Percentiles rank a stretch among this genome's conserved stretches.
phyloP scores from a whole-genome alignment of 2,888 invertebrate genomes.

The Drosophila leonis region DNA sequence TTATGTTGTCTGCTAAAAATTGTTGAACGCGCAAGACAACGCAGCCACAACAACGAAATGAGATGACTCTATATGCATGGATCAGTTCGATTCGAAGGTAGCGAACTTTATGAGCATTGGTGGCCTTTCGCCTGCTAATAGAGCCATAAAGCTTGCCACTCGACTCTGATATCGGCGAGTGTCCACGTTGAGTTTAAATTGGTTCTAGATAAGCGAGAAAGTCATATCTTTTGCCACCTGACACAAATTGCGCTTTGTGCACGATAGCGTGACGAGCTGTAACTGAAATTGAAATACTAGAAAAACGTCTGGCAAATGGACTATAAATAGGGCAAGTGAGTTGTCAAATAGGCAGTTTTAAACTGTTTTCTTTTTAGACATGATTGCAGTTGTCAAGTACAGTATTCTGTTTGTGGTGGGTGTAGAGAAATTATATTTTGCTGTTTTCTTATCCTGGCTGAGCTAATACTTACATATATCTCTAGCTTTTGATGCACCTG shows the following conservation, averaged over 20 bases:
- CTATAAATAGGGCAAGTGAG: constrained; percentile 26
- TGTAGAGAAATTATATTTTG: background rate
- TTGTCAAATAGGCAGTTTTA: background rate
- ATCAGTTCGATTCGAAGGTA: constrained; percentile 46
- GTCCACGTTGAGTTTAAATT: constrained; percentile 13
- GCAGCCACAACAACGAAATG: background rate
- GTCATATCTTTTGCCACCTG: background rate
- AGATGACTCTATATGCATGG: constrained; percentile 44
- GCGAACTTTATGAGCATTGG: constrained; percentile 58
- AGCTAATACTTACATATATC: background rate
- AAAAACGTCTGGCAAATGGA: background rate
- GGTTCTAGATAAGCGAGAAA: constrained; percentile 10
- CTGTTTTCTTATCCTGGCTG: background rate
- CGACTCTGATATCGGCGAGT: background rate
- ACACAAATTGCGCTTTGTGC: constrained; percentile 21
- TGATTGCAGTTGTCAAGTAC: constrained; percentile 8
- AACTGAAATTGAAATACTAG: background rate
- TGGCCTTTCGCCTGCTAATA: constrained; percentile 59
- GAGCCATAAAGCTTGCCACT: constrained; percentile 59
- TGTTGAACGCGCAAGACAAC: constrained; percentile 45
- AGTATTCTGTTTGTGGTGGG: constrained; percentile 27
- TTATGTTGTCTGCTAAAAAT: constrained; percentile 71
- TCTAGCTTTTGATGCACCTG: constrained; percentile 22
- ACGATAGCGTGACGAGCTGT: constrained; percentile 10
- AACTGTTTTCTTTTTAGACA: background rate